Evolutionary conservation across 2,888 invertebrate genomes (phyloP).

Genomic region (Eupithecia centaureata): DNA sequence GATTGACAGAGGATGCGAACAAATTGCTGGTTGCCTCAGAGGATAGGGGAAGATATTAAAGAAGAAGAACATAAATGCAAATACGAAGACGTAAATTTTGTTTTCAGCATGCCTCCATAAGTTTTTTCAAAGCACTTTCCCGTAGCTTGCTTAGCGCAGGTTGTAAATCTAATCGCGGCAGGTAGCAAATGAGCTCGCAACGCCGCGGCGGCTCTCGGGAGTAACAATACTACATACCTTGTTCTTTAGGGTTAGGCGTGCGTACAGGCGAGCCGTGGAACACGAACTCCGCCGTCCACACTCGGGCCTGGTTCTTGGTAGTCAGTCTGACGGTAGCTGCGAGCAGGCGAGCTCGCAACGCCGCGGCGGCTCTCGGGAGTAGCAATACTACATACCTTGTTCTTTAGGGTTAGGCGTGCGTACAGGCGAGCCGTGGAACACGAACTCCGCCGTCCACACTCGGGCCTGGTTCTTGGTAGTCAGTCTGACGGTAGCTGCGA

Average conservation of each 20-base stretch:
- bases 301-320: not conserved
- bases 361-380: no score
- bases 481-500: not conserved
- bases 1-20: not conserved
- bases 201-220: no score
- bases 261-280: conserved; percentile 92
- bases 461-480: not conserved
- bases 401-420: conserved; percentile 92
- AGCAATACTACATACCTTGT: conserved; percentile 87
- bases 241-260: conserved; percentile 92
- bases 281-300: conserved; percentile 74
- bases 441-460: conserved; percentile 65
- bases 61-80: no score
- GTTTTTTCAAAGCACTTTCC: not conserved
- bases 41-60: no score
- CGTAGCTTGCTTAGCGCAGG: not conserved
- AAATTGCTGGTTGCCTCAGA: not conserved
- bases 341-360: no score
- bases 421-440: conserved; percentile 92
- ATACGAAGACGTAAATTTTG: not conserved
- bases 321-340: not conserved
- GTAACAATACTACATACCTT: conserved; percentile 86
- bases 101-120: not conserved
- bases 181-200: no score
- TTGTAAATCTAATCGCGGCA: no score